These are phyloP conservation scores for Chlamydotis undulata DNA, from an alignment of 2,113 vertebrate species.

Conservation along the genomic window DNA sequence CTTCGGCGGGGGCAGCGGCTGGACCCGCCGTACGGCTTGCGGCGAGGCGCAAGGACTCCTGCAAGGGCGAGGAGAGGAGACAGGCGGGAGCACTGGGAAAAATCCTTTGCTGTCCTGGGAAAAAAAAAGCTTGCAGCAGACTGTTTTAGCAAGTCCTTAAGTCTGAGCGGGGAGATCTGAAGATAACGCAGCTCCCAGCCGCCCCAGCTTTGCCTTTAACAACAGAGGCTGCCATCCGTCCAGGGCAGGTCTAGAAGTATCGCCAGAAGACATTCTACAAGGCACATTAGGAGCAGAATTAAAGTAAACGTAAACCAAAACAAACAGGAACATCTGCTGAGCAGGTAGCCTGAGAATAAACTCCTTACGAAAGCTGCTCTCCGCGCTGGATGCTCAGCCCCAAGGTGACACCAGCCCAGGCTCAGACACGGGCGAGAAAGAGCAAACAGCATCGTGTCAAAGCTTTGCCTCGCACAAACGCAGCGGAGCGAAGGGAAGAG, in stretches of 20 bases:
- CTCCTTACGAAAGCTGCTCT: neutral
- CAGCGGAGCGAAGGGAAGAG: neutral
- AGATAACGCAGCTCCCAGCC: neutral
- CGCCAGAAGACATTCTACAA: constrained; percentile 49
- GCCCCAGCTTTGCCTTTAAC: neutral
- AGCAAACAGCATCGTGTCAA: neutral
- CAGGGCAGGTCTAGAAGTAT: neutral
- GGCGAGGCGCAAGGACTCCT: neutral
- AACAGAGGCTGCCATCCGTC: neutral
- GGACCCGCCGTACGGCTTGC: rapidly evolving
- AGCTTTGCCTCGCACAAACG: neutral
- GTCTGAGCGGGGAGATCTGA: neutral
- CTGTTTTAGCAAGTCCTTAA: neutral
- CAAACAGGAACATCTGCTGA: constrained; percentile 52
- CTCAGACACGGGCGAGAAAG: neutral
- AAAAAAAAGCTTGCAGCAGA: neutral
- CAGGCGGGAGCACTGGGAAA: neutral
- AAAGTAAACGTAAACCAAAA: constrained; percentile 28
- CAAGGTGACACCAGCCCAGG: neutral
- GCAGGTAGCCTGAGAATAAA: constrained; percentile 51
- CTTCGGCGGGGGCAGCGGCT: neutral
- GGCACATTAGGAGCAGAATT: constrained; percentile 38
- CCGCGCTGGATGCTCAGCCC: neutral
- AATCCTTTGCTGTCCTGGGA: neutral
- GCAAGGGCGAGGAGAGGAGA: neutral